phyloP scores from a whole-genome alignment of 2,113 vertebrate species.

The Upupa epops region DNA sequence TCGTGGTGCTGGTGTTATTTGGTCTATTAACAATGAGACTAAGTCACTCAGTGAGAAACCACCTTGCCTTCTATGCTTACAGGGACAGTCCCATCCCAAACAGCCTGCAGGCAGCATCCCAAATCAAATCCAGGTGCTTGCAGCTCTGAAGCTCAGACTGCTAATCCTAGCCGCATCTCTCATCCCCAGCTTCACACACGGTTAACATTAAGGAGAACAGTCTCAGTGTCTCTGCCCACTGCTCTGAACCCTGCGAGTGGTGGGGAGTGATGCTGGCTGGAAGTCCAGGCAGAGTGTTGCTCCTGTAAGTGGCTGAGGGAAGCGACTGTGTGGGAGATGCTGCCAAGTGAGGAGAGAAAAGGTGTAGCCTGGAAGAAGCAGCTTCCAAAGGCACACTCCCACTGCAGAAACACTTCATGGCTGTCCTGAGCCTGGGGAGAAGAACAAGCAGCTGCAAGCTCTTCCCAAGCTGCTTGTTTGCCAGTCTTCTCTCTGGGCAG shows the following conservation, averaged over 20 bases:
- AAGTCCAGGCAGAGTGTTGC: conserved; percentile 36
- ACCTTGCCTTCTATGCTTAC: not conserved
- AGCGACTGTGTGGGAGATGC: not conserved
- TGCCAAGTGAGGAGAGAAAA: conserved; percentile 30
- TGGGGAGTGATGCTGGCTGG: not conserved
- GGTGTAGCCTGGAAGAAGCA: conserved; percentile 48
- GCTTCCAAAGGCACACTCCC: conserved; percentile 39
- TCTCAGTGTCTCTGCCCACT: not conserved
- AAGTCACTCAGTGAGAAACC: conserved; percentile 11
- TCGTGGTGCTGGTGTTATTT: not conserved
- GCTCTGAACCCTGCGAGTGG: not conserved
- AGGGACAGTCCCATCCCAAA: not conserved
- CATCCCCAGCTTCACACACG: not conserved
- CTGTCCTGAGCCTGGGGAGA: conserved; percentile 49
- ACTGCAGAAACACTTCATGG: conserved; percentile 32
- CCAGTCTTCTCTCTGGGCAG: conserved; percentile 31
- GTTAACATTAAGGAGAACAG: not conserved
- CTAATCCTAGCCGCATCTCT: not conserved
- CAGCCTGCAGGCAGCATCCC: not conserved
- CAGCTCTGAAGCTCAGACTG: not conserved
- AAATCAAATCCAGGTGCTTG: conserved; percentile 10
- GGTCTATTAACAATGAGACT: not conserved
- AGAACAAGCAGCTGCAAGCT: conserved; percentile 33
- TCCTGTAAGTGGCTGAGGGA: conserved; percentile 43
- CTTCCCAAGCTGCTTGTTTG: conserved; percentile 14